These are phyloP conservation scores for Actenoides lindsayi DNA, from an alignment of 2,113 vertebrate genomes.

Conservation along the genomic window DNA sequence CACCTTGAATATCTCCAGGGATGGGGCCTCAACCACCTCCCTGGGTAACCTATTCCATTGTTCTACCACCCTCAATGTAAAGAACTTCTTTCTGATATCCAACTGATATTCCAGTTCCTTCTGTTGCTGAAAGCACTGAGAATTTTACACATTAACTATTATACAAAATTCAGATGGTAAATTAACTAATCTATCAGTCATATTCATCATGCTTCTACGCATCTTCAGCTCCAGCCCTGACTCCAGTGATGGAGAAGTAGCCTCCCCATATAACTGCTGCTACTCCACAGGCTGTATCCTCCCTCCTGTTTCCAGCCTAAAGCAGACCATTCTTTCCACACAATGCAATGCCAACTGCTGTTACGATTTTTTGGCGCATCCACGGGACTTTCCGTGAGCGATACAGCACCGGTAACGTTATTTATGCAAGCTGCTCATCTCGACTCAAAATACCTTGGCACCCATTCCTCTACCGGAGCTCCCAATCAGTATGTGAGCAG, in stretches of 20 bases:
- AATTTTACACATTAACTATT: too few relatives aligned
- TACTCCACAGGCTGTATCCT: background rate
- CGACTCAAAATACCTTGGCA: conserved; percentile 26
- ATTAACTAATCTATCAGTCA: too few relatives aligned
- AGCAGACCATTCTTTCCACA: conserved; percentile 14
- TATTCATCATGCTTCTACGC: background rate
- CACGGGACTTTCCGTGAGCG: conserved; percentile 2
- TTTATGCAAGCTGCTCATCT: conserved; percentile 46
- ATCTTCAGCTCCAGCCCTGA: background rate
- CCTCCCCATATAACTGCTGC: background rate
- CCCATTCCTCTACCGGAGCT: background rate
- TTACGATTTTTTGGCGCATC: conserved; percentile 20
- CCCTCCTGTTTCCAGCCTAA: conserved; percentile 22
- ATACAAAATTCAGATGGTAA: too few relatives aligned
- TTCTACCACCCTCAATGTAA: too few relatives aligned
- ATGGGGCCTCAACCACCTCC: too few relatives aligned
- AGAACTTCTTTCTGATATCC: too few relatives aligned
- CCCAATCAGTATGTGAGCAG: background rate
- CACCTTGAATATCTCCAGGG: too few relatives aligned
- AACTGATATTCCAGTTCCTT: too few relatives aligned
- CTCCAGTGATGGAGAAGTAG: background rate
- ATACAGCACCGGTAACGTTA: background rate
- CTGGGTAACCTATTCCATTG: too few relatives aligned
- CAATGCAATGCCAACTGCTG: conserved; percentile 7
- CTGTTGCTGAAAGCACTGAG: too few relatives aligned